Base-by-base conservation (phyloP, 2,113 vertebrate genomes). In the Rhombomys opimus region DNA sequence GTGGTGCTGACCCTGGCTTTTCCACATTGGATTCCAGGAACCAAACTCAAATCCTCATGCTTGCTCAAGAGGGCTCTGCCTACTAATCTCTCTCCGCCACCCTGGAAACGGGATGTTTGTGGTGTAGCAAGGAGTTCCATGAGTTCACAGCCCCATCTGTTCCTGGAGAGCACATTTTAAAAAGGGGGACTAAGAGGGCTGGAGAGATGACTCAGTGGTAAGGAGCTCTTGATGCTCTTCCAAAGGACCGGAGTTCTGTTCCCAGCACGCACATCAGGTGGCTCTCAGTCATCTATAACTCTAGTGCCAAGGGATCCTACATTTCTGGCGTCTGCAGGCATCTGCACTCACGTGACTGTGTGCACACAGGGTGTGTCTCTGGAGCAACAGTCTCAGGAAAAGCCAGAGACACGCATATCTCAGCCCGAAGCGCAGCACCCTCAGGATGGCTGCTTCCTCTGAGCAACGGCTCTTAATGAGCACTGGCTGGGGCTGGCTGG, bases 401-500 rank as follows among this genome's bases (percentile, higher is more conserved):
- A 80, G 80, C 25, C 70, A 63, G 72, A 7, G 4, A 41, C 89
- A 87, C 70, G 13, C 25, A 17, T 86, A 59, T 52, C 63, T 30
- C 90, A 65, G 76, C 22, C 38, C 75, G 76, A 80, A 78, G n/a
- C 5, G 15, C 50, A 50, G 59, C n/a, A 5, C 63, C 67, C 30
- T 80, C 46, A 5, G 4, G 52, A n/a, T 10, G 50, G 54, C 63
- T 0, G 1, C 38, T 57, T 72, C 92, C 78, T 87, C 35, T 4
- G 12, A 23, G 77, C 38, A 38, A 30, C 92, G 70, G 20, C 20
- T 77, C 90, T 93, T 50, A 14, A 8, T 32, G 18, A 38, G 76
- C 27, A 1, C 0, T 0, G 7, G 30, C 0, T 0, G 12, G n/a
- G 11, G 65, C 61, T 10, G 54, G n/a, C 52, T 22, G 54, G 35